phyloP scores from a whole-genome alignment of 2,888 invertebrate genomes.

The Helleia helle region DNA sequence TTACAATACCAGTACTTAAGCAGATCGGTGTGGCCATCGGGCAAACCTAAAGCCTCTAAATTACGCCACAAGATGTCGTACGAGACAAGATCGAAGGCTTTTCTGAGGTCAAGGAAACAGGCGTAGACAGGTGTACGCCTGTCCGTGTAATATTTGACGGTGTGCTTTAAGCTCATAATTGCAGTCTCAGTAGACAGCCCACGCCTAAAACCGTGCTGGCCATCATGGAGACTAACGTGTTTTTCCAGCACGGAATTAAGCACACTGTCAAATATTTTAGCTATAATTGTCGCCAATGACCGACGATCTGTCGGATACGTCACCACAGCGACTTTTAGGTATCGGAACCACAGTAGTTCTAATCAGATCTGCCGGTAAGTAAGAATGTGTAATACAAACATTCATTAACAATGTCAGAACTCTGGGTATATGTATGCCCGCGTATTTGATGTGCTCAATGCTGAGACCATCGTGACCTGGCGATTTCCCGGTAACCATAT shows the following conservation, averaged over 20 bases:
- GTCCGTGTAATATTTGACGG: constrained; percentile 10
- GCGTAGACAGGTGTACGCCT: constrained; percentile 3
- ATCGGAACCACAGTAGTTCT: background rate
- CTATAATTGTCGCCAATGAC: constrained; percentile 10
- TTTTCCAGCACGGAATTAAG: constrained; percentile 5
- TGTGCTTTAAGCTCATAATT: constrained; percentile 3
- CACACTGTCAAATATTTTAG: constrained; percentile 11
- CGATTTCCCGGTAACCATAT: background rate
- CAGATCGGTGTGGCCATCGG: background rate
- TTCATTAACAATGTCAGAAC: background rate
- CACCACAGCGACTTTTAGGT: background rate
- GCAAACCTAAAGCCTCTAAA: background rate
- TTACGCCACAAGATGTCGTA: constrained; percentile 8
- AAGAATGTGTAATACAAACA: background rate
- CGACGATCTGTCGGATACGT: background rate
- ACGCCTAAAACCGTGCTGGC: background rate
- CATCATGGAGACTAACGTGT: background rate
- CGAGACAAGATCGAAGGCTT: constrained; percentile 7
- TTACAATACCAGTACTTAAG: background rate
- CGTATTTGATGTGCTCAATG: background rate
- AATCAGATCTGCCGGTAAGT: background rate
- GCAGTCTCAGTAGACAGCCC: constrained; percentile 7
- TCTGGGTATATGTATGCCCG: background rate
- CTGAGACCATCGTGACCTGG: background rate
- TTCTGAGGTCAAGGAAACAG: constrained; percentile 7